Percentiles rank a stretch among this genome's conserved stretches.
Evolutionary conservation across 2,113 vertebrate species (phyloP).

Genomic region (rat (Rattus norvegicus)): DNA sequence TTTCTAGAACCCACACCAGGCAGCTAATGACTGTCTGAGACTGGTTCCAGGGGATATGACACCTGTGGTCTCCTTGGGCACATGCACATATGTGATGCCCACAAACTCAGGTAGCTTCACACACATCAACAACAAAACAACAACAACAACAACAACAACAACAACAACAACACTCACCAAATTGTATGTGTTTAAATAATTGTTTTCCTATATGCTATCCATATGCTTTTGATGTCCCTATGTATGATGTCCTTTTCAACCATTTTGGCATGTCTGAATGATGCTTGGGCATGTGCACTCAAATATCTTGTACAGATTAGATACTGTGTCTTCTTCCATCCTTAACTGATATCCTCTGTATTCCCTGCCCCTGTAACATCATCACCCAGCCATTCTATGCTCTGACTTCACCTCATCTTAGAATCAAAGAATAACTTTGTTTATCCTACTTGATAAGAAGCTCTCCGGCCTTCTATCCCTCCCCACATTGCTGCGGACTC

Average conservation of each 20-base stretch:
- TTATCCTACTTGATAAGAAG: slow-evolving; percentile 49
- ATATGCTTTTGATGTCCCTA: not conserved
- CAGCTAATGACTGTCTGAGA: not conserved
- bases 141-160: not conserved
- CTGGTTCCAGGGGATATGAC: not conserved
- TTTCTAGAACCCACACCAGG: not conserved
- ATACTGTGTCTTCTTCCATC: not conserved
- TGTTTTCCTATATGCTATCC: not conserved
- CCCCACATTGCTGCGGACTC: not conserved
- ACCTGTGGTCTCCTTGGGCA: not conserved
- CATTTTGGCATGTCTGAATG: not conserved
- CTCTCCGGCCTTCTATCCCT: slow-evolving; percentile 44
- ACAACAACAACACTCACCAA: not conserved
- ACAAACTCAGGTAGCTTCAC: not conserved
- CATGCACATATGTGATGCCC: not conserved
- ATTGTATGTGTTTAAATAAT: slow-evolving; percentile 32
- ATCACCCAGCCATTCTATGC: slow-evolving; percentile 31
- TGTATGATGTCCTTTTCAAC: not conserved
- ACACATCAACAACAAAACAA: too few relatives aligned
- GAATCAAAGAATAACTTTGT: slow-evolving; percentile 51
- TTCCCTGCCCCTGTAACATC: not conserved
- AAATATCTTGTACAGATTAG: slow-evolving; percentile 32
- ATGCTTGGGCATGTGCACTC: not conserved
- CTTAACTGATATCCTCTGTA: not conserved
- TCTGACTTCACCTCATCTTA: not conserved